Evolutionary conservation across 2,113 vertebrate genomes (phyloP).

Genomic region (Nyctereutes procyonoides): DNA sequence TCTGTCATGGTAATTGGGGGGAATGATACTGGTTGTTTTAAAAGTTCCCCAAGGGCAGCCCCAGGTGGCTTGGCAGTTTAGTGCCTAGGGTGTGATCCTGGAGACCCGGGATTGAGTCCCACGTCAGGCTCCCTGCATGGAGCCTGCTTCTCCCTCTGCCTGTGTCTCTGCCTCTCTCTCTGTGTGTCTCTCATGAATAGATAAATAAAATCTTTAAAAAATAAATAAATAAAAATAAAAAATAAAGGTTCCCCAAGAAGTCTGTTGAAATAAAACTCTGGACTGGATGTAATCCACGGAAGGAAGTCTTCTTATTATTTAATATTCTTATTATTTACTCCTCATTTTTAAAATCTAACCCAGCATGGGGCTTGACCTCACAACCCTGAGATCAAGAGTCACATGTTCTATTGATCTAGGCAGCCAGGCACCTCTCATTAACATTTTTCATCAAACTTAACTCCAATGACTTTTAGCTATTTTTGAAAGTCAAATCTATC

Average conservation of each 20-base stretch:
- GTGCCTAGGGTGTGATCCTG: no score
- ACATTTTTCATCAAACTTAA: constrained; percentile 10
- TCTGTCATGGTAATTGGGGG: not conserved
- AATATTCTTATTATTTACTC: not conserved
- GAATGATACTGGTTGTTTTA: not conserved
- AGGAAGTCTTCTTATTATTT: not conserved
- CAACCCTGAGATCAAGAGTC: not conserved
- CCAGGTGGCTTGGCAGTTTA: no score
- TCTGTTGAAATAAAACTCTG: constrained; percentile 11
- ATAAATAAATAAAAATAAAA: no score
- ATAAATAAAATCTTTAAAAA: no score
- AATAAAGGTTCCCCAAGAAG: not conserved
- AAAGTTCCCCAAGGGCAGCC: not conserved
- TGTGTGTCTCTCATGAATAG: no score
- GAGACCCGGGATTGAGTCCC: no score
- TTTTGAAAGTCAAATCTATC: constrained; percentile 29
- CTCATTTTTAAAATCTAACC: not conserved
- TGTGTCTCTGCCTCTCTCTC: no score
- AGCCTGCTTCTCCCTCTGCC: no score
- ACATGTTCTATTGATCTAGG: not conserved
- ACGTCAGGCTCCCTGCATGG: no score
- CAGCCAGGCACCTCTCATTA: not conserved
- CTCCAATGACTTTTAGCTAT: not conserved
- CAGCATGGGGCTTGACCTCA: not conserved
- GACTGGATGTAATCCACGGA: not conserved